A percentile compares a stretch with the other conserved stretches of the same genome.
These are phyloP conservation scores for Masticophis lateralis DNA, from an alignment of 2,797 vertebrate genomes.

Conservation along the genomic window DNA sequence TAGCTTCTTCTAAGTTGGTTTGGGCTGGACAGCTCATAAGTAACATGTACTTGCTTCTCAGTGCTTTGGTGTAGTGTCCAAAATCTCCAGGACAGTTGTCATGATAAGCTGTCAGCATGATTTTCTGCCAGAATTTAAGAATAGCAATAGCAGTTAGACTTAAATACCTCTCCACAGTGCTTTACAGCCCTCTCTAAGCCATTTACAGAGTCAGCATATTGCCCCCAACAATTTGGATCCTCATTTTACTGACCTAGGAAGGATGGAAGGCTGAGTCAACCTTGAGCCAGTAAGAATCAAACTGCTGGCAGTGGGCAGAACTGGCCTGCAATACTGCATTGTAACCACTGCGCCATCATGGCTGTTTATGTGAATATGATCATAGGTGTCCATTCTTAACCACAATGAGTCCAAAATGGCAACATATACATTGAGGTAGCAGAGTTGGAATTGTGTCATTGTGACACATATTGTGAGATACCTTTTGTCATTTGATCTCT, in stretches of 20 bases:
- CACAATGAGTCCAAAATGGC: not conserved
- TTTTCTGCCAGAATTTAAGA: not conserved
- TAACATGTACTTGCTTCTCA: not conserved
- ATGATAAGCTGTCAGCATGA: not conserved
- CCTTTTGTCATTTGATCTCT: not conserved
- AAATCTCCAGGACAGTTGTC: not conserved
- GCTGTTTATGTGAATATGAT: not conserved
- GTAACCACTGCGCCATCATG: not conserved
- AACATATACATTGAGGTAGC: not conserved
- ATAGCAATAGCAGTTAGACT: not conserved
- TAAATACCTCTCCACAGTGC: not conserved
- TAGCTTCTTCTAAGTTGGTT: not conserved
- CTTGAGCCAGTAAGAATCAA: not conserved
- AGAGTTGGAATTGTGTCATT: not conserved
- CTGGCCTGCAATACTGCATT: not conserved
- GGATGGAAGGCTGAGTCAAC: too few species aligned
- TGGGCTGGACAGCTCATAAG: not conserved
- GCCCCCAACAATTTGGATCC: not conserved
- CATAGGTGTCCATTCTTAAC: not conserved
- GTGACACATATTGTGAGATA: not conserved
- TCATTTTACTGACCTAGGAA: not conserved
- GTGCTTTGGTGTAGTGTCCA: not conserved
- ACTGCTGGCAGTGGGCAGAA: not conserved
- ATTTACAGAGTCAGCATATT: not conserved
- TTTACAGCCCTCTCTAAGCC: not conserved